phyloP scores from a whole-genome alignment of 1,140 invertebrate species.

The Zaprionus nigranus region DNA sequence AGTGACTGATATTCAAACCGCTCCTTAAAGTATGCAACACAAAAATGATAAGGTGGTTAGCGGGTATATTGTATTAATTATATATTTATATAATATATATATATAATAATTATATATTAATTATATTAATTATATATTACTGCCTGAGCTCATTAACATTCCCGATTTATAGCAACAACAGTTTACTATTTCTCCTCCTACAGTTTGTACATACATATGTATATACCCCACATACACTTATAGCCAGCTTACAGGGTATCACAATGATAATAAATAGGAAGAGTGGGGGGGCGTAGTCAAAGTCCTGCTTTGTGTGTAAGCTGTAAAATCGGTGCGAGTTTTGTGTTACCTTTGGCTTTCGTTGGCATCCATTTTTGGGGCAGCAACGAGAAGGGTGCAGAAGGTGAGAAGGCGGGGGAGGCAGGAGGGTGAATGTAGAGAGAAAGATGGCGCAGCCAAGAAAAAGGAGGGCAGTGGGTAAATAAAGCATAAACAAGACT shows the following conservation, averaged over 20 bases:
- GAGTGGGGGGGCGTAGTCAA: neutral
- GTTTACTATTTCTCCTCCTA: no score
- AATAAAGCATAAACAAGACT: slow-evolving; percentile 57
- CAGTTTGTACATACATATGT: no score
- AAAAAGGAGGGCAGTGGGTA: slow-evolving; percentile 14
- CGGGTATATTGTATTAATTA: no score
- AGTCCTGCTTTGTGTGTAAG: slow-evolving; percentile 2
- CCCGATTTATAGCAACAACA: neutral
- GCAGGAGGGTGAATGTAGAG: neutral
- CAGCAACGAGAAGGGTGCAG: neutral
- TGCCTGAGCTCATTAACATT: no score
- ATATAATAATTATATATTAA: no score
- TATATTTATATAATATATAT: no score
- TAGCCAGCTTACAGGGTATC: neutral
- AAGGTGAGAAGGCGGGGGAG: neutral
- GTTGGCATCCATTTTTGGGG: slow-evolving; percentile 14
- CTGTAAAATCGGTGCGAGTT: slow-evolving; percentile 4
- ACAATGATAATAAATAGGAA: neutral
- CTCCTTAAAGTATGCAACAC: no score
- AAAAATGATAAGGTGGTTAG: no score
- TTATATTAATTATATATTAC: no score
- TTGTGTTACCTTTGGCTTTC: slow-evolving; percentile 5
- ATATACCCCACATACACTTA: no score
- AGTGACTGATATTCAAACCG: no score
- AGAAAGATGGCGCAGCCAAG: neutral